Evolutionary conservation across 2,888 invertebrate genomes (phyloP), one percentile per base, ranked within the genome.

Genomic region (Chloromyia formosa): DNA sequence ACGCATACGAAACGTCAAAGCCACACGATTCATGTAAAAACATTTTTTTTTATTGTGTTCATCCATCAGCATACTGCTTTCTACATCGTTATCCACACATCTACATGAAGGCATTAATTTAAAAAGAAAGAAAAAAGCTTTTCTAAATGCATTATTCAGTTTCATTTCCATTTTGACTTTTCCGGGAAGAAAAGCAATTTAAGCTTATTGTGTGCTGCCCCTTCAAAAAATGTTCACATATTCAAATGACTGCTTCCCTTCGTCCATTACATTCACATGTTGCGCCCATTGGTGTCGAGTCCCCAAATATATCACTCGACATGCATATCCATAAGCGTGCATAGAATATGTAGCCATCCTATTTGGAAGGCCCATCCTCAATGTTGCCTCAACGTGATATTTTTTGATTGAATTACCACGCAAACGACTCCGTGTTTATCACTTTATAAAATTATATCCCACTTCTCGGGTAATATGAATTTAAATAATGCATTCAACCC

Each of bases 401-500:
- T 66, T 69, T 69, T 54, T 49, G 54, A 69, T 69, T 54, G 69
- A 54, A 69, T 69, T 69, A 69, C 42, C 35, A 42, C 54, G 20
- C 53, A 69, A 69, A 54, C 69, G 35, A 54, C 27, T 69, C 69
- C 54, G 27, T 69, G 35, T 53, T 69, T 53, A 53, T 69, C 54
- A 69, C 69, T 69, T 69, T 18, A 69, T 54, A 69, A 69, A 69
- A 69, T 69, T 69, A 69, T 69, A 69, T n/a, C 69, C 35, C 27
- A 27, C 69, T 53, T 0, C 69, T 69, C 12, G 22, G 53, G 54
- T 69, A 54, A 69, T 69, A 69, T 69, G 69, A 69, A 69, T 69
- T 54, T 18, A 66, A 66, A 66, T 66, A 66, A 66, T 66, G 16
- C 66, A 66, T 66, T 66, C 66, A 66, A 66, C 66, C 66, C 66